These are phyloP conservation scores for Callinectes sapidus DNA, from an alignment of 2,888 invertebrate species.

Conservation along the genomic window DNA sequence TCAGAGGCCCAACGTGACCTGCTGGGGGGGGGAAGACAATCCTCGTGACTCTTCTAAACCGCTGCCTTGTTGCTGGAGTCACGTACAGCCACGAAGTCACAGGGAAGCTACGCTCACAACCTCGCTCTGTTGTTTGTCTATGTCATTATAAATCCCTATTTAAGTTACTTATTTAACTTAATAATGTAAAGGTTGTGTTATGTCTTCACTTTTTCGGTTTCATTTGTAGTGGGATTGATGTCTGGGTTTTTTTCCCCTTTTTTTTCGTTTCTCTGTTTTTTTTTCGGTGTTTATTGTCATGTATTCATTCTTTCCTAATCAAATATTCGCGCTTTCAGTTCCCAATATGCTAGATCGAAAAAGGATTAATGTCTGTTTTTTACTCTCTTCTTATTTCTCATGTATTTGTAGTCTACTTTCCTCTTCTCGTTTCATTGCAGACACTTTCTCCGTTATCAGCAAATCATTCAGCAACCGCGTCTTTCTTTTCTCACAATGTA, in stretches of 20 bases:
- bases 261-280: neutral
- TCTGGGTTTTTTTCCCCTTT: neutral
- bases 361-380: too few species aligned
- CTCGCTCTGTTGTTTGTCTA: neutral
- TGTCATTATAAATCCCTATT: neutral
- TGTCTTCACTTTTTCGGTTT: neutral
- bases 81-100: neutral
- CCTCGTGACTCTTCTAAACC: neutral
- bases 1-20: neutral
- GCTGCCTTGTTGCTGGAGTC: neutral
- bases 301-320: too few species aligned
- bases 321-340: neutral
- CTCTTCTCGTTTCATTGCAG: too few species aligned
- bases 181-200: neutral
- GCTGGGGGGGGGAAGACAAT: neutral
- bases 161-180: neutral
- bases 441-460: too few species aligned
- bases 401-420: too few species aligned
- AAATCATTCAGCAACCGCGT: too few species aligned
- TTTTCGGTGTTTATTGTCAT: too few species aligned
- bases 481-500: too few species aligned
- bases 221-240: neutral
- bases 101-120: neutral
- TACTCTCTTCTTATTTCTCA: too few species aligned
- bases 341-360: too few species aligned